Conservation (phyloP, 2,888 invertebrate genomes). For the Arctia plantaginis region DNA sequence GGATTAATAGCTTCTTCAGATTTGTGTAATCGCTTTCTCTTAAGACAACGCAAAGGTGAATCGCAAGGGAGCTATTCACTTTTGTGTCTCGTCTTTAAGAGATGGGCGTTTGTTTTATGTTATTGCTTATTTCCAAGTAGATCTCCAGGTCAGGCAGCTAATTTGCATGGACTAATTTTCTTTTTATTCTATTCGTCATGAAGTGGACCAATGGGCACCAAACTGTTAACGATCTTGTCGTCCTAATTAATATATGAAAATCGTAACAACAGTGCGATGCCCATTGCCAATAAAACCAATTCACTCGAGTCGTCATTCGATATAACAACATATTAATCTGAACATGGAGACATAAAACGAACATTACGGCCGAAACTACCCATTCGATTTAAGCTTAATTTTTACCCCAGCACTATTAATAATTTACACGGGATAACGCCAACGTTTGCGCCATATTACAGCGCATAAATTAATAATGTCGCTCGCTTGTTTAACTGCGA, state of each 20-base stretch:
- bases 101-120: constrained; percentile 60
- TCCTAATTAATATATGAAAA: constrained; percentile 45
- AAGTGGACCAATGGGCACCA: background rate
- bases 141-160: constrained; percentile 48
- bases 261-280: constrained; percentile 32
- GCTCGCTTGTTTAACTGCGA: constrained; percentile 86
- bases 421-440: constrained; percentile 85
- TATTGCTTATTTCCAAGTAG: constrained; percentile 48
- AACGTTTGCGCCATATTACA: constrained; percentile 86
- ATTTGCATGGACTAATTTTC: constrained; percentile 15
- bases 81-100: constrained; percentile 58
- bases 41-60: constrained; percentile 80
- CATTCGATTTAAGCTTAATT: constrained; percentile 86
- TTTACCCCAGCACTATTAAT: constrained; percentile 86
- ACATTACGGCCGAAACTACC: constrained; percentile 83
- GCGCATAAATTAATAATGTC: constrained; percentile 86
- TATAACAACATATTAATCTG: constrained; percentile 80
- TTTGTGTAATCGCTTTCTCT: constrained; percentile 87
- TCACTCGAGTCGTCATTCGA: constrained; percentile 66
- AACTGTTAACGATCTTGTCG: constrained; percentile 27
- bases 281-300: constrained; percentile 62
- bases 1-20: constrained; percentile 87
- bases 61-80: constrained; percentile 76
- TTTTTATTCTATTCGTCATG: background rate
- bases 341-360: constrained; percentile 81